Evolutionary conservation across 1,140 invertebrate species (phyloP).

Genomic region (Drosophila busckii): DNA sequence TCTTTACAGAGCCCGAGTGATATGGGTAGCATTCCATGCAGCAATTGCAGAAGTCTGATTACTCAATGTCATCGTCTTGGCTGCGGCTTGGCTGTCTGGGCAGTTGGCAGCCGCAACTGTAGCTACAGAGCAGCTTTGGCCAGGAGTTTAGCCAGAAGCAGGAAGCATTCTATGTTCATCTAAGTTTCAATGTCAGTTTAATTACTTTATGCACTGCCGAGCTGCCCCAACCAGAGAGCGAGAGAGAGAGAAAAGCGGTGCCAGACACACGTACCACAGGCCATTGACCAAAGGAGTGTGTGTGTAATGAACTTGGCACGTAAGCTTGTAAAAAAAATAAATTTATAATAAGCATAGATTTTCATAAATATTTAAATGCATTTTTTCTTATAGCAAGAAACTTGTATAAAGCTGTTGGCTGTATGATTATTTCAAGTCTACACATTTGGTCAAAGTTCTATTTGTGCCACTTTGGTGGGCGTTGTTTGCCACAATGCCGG

Average conservation of each 20-base stretch:
- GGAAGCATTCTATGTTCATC: constrained; percentile 73
- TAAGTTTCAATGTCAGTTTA: constrained; percentile 76
- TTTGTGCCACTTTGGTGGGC: constrained; percentile 6
- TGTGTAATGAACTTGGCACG: constrained; percentile 54
- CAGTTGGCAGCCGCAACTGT: constrained; percentile 28
- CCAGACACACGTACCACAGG: constrained; percentile 22
- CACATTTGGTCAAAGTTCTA: neutral
- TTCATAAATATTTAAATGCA: no score
- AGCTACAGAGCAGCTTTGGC: constrained; percentile 23
- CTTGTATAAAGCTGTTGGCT: no score
- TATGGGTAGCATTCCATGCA: constrained; percentile 69
- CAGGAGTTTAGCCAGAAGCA: constrained; percentile 60
- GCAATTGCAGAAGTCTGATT: constrained; percentile 74
- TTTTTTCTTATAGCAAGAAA: no score
- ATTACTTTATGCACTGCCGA: constrained; percentile 71
- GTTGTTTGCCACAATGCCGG: no score
- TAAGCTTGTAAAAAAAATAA: no score
- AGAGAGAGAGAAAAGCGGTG: neutral
- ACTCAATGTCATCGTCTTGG: constrained; percentile 73
- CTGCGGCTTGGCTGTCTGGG: constrained; percentile 47
- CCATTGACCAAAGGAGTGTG: constrained; percentile 70
- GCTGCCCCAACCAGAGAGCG: constrained; percentile 22
- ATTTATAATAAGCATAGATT: no score
- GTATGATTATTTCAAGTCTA: neutral
- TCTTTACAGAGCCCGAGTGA: constrained; percentile 45